Conservation (phyloP, 1,140 invertebrate genomes). For the Saccostrea glomerata region DNA sequence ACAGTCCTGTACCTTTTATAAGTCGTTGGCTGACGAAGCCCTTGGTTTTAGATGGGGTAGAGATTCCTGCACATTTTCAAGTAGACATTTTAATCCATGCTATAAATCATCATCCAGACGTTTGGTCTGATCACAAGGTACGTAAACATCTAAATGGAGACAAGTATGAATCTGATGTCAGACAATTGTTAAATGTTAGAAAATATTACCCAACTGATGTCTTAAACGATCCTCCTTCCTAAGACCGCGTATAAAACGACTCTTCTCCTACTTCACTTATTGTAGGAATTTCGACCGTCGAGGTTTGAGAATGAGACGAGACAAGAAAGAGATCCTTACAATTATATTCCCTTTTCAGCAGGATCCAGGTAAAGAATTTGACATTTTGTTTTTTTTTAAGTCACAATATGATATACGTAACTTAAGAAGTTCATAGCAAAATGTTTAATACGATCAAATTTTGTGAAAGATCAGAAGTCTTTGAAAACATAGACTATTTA, state of each 20-base stretch:
- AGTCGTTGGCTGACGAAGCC: conserved; percentile 86
- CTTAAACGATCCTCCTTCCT: too few relatives aligned
- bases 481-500: too few relatives aligned
- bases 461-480: too few relatives aligned
- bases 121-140: conserved; percentile 61
- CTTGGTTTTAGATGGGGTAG: conserved; percentile 71
- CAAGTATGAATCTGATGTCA: too few relatives aligned
- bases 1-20: conserved; percentile 83
- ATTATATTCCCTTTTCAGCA: conserved; percentile 49
- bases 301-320: conserved; percentile 44
- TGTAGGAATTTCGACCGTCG: conserved; percentile 45
- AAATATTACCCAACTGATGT: too few relatives aligned
- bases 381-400: too few relatives aligned
- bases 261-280: background rate
- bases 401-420: too few relatives aligned
- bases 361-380: conserved; percentile 38
- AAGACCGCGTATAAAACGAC: too few relatives aligned
- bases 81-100: conserved; percentile 57
- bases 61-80: conserved; percentile 45
- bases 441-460: too few relatives aligned
- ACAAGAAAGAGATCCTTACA: conserved; percentile 47
- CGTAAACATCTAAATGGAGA: too few relatives aligned
- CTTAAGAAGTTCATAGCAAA: too few relatives aligned
- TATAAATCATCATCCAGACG: conserved; percentile 64
- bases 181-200: too few relatives aligned